phyloP scores from a whole-genome alignment of 2,888 invertebrate genomes.

The Ametastegia equiseti region DNA sequence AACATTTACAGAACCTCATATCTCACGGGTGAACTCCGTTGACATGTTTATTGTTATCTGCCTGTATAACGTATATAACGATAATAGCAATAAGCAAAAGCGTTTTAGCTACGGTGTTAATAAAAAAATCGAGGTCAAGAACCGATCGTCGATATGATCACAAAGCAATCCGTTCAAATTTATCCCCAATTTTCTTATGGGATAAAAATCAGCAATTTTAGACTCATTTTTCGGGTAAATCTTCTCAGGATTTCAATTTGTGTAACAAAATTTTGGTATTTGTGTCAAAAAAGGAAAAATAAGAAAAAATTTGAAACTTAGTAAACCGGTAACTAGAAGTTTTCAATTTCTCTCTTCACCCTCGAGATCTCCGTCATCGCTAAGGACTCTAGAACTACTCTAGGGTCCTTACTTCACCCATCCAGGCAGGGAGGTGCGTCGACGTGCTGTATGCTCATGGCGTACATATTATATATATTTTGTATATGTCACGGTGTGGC shows the following conservation, averaged over 20 bases:
- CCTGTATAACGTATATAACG: no score
- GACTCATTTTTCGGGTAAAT: no score
- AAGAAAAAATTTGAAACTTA: neutral
- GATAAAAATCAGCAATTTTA: neutral
- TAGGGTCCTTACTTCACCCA: neutral
- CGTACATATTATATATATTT: slow-evolving; percentile 20
- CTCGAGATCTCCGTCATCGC: neutral
- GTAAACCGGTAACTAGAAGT: neutral
- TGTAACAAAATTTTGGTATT: neutral
- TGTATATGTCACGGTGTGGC: neutral
- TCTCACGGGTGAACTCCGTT: neutral
- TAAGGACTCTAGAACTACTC: neutral
- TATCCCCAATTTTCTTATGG: neutral
- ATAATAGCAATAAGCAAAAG: neutral
- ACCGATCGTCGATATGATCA: neutral
- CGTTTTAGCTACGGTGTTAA: neutral
- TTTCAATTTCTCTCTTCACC: neutral
- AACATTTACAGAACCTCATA: neutral
- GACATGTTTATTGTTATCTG: slow-evolving; percentile 21
- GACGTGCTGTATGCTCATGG: neutral
- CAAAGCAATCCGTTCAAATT: neutral
- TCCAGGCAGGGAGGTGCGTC: neutral
- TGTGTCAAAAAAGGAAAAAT: neutral
- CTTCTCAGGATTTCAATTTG: no score
- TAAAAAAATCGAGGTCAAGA: neutral